These are phyloP conservation scores for Lycaena phlaeas DNA, from an alignment of 2,888 invertebrate genomes.

Conservation along the genomic window DNA sequence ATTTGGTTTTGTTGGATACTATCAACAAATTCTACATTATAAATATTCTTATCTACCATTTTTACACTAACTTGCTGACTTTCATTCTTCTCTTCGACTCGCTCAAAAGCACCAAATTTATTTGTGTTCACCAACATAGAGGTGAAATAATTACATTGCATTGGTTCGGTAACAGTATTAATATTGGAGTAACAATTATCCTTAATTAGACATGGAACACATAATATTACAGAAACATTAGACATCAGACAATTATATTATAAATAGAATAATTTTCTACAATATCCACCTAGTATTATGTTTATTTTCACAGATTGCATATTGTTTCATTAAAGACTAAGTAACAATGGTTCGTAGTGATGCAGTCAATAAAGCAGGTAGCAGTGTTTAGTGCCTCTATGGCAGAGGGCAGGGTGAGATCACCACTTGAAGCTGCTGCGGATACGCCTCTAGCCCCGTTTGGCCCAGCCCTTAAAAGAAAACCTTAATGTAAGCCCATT, in stretches of 20 bases:
- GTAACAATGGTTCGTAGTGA: conserved; percentile 76
- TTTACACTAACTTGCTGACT: conserved; percentile 72
- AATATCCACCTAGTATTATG: conserved; percentile 72
- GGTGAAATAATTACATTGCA: conserved; percentile 75
- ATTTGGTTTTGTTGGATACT: conserved; percentile 75
- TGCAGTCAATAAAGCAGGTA: conserved; percentile 77
- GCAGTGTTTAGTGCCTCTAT: conserved; percentile 68
- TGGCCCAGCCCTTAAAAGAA: conserved; percentile 74
- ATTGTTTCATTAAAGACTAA: conserved; percentile 75
- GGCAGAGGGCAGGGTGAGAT: conserved; percentile 69
- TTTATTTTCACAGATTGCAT: conserved; percentile 81
- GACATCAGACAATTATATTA: conserved; percentile 70
- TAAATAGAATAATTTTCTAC: conserved; percentile 75
- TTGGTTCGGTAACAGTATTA: conserved; percentile 75
- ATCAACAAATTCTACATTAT: conserved; percentile 73
- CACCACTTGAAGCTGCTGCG: conserved; percentile 71
- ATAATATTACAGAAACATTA: conserved; percentile 75
- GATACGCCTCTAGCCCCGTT: conserved; percentile 77
- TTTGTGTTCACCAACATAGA: conserved; percentile 74
- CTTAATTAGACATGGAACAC: conserved; percentile 78
- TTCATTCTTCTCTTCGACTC: conserved; percentile 67
- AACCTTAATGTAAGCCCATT: conserved; percentile 5
- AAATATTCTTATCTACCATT: conserved; percentile 73
- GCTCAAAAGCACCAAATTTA: conserved; percentile 73
- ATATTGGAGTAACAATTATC: conserved; percentile 72